Percentiles rank a stretch among this genome's conserved stretches.
Conservation (phyloP, 2,113 vertebrate species). For the Opisthocomus hoazin region DNA sequence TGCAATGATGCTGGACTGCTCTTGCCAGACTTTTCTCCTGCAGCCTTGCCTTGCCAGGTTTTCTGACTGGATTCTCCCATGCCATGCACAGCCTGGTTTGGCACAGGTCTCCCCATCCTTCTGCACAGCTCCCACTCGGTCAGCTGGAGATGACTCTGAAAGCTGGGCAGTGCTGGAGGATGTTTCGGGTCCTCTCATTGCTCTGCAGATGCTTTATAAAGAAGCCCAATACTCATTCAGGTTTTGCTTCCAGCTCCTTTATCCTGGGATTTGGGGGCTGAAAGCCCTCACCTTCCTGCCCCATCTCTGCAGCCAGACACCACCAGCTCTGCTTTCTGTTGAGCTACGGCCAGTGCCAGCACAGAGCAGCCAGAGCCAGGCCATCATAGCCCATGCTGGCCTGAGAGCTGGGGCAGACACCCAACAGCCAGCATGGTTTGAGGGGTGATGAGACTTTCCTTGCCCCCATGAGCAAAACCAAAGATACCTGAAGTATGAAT, state of each 20-base stretch:
- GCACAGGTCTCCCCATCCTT: background rate
- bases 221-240: background rate
- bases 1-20: accelerated
- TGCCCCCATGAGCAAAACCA: background rate
- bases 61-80: background rate
- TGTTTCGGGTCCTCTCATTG: background rate
- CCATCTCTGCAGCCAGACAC: background rate
- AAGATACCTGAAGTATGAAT: accelerated
- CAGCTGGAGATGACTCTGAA: background rate
- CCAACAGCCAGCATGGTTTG: background rate
- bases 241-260: background rate
- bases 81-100: background rate
- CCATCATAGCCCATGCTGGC: background rate
- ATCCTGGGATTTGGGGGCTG: background rate
- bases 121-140: accelerated
- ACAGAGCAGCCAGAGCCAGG: background rate
- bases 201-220: background rate
- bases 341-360: background rate
- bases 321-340: background rate
- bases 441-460: background rate
- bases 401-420: background rate
- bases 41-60: background rate
- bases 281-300: background rate
- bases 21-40: background rate
- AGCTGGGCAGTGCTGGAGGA: background rate